Percentiles rank a stretch among this genome's conserved stretches.
Evolutionary conservation across 2,113 vertebrate genomes (phyloP).

Genomic region (Ariopsis seemanni): DNA sequence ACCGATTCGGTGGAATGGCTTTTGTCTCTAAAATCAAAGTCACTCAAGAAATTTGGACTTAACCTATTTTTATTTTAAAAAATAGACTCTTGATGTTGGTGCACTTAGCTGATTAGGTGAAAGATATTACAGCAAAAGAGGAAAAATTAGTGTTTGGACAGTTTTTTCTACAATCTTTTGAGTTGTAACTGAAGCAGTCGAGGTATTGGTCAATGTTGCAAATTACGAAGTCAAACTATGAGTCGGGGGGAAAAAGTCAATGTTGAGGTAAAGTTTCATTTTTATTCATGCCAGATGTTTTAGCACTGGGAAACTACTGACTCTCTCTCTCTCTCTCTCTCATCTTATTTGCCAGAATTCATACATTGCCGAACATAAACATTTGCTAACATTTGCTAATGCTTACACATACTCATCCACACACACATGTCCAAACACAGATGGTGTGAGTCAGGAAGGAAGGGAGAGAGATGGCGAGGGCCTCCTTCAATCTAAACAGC

Average conservation of each 20-base stretch:
- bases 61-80: neutral
- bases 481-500: neutral
- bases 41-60: neutral
- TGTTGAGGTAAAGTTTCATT: neutral
- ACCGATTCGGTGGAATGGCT: too few relatives aligned
- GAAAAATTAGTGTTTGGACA: neutral
- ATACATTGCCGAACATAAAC: neutral
- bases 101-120: too few relatives aligned
- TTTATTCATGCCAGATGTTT: neutral
- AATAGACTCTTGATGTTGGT: too few relatives aligned
- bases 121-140: neutral
- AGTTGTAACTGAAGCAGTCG: neutral
- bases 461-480: neutral
- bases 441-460: constrained; percentile 2
- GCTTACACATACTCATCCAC: neutral
- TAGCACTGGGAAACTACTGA: too few relatives aligned
- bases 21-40: neutral
- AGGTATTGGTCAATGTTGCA: too few relatives aligned
- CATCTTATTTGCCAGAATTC: neutral
- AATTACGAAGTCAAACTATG: neutral
- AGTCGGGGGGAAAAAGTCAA: neutral
- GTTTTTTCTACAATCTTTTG: neutral
- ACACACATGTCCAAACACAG: neutral
- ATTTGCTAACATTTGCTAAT: neutral
- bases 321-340: neutral